phyloP scores from a whole-genome alignment of 2,888 invertebrate species.

The Eilema caniola region DNA sequence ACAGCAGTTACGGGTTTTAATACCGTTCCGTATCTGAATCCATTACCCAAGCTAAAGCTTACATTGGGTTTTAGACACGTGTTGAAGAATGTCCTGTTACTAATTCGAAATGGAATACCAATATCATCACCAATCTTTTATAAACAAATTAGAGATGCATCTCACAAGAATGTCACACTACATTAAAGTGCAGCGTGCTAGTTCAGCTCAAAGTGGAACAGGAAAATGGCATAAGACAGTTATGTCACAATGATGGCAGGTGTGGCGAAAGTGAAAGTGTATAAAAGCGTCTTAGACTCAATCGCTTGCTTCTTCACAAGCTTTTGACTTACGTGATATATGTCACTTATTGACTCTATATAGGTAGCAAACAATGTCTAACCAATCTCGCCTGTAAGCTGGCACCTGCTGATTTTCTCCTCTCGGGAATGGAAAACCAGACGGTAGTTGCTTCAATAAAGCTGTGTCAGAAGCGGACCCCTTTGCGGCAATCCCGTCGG shows the following conservation, averaged over 20 bases:
- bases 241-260: constrained; percentile 27
- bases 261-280: constrained; percentile 46
- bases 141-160: background rate
- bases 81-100: too few relatives aligned
- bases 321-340: background rate
- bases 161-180: background rate
- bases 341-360: background rate
- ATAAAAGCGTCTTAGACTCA: constrained; percentile 30
- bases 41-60: too few relatives aligned
- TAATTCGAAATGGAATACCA: background rate
- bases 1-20: too few relatives aligned
- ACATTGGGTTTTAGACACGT: too few relatives aligned
- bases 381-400: too few relatives aligned
- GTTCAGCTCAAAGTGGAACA: constrained; percentile 38
- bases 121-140: background rate
- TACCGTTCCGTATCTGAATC: too few relatives aligned
- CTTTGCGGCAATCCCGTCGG: too few relatives aligned
- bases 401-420: too few relatives aligned
- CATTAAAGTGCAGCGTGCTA: background rate
- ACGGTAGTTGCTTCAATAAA: too few relatives aligned
- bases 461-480: too few relatives aligned
- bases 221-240: constrained; percentile 24
- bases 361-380: too few relatives aligned
- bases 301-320: constrained; percentile 28
- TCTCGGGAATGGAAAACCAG: too few relatives aligned